phyloP scores from a whole-genome alignment of 2,888 invertebrate species.

The Anoplius nigerrimus region DNA sequence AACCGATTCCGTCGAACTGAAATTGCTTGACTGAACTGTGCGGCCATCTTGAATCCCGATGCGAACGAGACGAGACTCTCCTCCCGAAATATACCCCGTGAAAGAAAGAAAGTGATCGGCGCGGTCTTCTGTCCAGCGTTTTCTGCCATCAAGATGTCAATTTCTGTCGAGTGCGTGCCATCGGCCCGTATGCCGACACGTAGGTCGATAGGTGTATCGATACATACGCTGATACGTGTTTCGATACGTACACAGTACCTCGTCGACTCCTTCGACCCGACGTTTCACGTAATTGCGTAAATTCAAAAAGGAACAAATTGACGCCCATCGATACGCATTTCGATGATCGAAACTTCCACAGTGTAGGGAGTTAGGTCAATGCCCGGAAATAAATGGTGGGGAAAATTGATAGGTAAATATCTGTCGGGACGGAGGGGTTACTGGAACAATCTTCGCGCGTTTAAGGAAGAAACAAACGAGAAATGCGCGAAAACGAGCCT shows the following conservation, averaged over 20 bases:
- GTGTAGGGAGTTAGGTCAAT: too few species aligned
- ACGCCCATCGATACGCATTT: too few species aligned
- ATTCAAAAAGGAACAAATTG: too few species aligned
- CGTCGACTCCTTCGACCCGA: not conserved
- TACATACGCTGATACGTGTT: not conserved
- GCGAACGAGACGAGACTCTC: not conserved
- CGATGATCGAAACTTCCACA: too few species aligned
- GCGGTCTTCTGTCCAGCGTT: slow-evolving; percentile 23
- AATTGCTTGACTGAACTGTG: too few species aligned
- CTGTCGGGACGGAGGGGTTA: not conserved
- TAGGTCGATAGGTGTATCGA: slow-evolving; percentile 15
- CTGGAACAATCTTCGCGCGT: not conserved
- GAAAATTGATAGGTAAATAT: too few species aligned
- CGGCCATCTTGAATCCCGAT: not conserved
- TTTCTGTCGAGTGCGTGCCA: slow-evolving; percentile 38
- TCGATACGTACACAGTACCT: not conserved
- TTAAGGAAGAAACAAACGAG: too few species aligned
- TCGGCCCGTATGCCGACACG: not conserved
- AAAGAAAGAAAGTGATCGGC: not conserved
- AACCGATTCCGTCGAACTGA: too few species aligned
- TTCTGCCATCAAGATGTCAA: slow-evolving; percentile 51
- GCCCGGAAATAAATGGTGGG: too few species aligned
- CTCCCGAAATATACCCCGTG: not conserved
- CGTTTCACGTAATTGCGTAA: slow-evolving; percentile 6
- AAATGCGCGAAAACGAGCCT: too few species aligned